phyloP scores from a whole-genome alignment of 2,888 invertebrate genomes.

The Caenorhabditis virilis region DNA sequence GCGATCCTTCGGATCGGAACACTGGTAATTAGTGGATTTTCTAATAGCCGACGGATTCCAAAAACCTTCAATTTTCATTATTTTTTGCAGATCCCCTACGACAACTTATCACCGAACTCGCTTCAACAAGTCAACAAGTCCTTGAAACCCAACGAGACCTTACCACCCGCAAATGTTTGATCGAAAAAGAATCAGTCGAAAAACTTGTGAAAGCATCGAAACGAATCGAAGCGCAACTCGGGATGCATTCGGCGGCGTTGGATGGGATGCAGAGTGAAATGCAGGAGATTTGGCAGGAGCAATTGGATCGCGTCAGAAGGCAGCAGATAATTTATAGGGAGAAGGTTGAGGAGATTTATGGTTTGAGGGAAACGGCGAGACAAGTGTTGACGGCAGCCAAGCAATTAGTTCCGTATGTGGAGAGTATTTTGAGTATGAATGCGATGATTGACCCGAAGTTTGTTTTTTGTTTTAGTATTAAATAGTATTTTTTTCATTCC shows the following conservation, averaged over 20 bases:
- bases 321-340: conserved; percentile 76
- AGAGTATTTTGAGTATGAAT: conserved; percentile 51
- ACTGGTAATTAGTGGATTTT: too few species aligned
- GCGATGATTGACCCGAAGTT: conserved; percentile 52
- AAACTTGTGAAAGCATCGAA: conserved; percentile 42
- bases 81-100: conserved; percentile 41
- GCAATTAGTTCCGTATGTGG: conserved; percentile 46
- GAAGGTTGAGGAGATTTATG: conserved; percentile 42
- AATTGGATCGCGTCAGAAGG: conserved; percentile 77
- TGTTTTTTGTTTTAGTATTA: neutral
- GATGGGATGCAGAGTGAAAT: conserved; percentile 55
- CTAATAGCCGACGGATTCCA: too few species aligned
- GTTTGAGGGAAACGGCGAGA: conserved; percentile 41
- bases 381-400: conserved; percentile 48
- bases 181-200: conserved; percentile 54
- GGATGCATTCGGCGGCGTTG: conserved; percentile 67
- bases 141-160: conserved; percentile 79
- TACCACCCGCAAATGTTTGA: conserved; percentile 74
- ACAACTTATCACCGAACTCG: conserved; percentile 41
- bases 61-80: too few species aligned
- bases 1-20: too few species aligned
- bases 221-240: conserved; percentile 62
- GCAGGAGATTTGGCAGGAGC: conserved; percentile 77
- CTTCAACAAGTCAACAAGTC: conserved; percentile 71
- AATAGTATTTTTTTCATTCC: conserved; percentile 1